These are phyloP conservation scores for Atta colombica DNA, from an alignment of 1,140 invertebrate genomes.

Conservation along the genomic window DNA sequence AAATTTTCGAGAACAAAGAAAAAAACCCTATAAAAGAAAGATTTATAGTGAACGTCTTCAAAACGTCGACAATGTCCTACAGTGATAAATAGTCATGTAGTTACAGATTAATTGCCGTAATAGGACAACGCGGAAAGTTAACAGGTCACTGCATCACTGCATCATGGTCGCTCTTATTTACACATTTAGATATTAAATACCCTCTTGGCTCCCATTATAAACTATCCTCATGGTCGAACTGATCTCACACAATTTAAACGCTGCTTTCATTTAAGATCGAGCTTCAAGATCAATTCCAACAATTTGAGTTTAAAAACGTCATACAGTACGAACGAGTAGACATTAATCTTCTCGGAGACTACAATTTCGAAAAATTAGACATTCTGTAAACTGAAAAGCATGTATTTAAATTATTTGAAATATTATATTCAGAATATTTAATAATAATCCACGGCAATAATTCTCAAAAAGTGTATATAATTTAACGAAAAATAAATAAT, in stretches of 20 bases:
- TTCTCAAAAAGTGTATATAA: neutral
- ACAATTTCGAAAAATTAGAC: neutral
- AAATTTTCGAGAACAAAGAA: neutral
- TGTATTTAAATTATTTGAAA: neutral
- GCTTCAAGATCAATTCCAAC: neutral
- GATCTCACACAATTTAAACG: slow-evolving; percentile 16
- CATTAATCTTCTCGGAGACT: neutral
- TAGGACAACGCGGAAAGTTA: slow-evolving; percentile 26
- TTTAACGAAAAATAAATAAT: neutral
- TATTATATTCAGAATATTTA: slow-evolving; percentile 23
- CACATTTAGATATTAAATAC: slow-evolving; percentile 27
- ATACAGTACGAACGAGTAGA: neutral
- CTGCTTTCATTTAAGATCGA: neutral
- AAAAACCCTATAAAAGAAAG: neutral
- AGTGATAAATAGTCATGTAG: slow-evolving; percentile 38
- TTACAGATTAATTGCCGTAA: slow-evolving; percentile 30
- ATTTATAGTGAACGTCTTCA: neutral
- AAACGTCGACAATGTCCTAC: slow-evolving; percentile 1
- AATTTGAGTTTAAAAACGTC: neutral
- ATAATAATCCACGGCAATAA: neutral
- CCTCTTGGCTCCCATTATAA: neutral
- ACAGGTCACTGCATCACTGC: slow-evolving; percentile 1
- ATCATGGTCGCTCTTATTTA: slow-evolving; percentile 26
- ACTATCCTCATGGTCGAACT: neutral
- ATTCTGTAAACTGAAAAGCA: neutral